These are phyloP conservation scores for Pipistrellus pygmaeus DNA, from an alignment of 2,797 vertebrate species.

Conservation along the genomic window DNA sequence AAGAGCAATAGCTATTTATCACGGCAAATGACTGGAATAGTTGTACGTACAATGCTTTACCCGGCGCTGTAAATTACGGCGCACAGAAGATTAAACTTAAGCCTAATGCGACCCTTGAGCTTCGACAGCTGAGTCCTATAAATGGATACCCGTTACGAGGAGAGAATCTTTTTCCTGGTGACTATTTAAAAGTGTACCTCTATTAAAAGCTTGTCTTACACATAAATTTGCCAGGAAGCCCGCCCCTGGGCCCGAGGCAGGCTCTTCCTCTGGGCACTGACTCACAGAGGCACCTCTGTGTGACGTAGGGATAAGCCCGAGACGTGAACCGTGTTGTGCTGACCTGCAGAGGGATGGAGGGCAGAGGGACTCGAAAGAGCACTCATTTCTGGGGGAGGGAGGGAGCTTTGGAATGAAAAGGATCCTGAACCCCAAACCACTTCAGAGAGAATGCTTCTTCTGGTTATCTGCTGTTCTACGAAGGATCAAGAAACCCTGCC, in stretches of 20 bases:
- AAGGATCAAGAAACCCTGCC: neutral
- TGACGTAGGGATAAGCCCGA: neutral
- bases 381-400: neutral
- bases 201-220: slow-evolving; percentile 85
- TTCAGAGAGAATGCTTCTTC: neutral
- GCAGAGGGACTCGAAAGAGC: neutral
- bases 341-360: neutral
- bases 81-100: slow-evolving; percentile 87
- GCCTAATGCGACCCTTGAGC: slow-evolving; percentile 85
- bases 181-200: slow-evolving; percentile 86
- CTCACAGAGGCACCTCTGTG: neutral
- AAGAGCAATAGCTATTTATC: slow-evolving; percentile 74
- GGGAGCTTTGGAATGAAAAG: neutral
- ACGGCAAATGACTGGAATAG: slow-evolving; percentile 76
- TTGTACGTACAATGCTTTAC: slow-evolving; percentile 69
- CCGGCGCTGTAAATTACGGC: slow-evolving; percentile 83
- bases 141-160: slow-evolving; percentile 84
- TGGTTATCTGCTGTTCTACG: neutral
- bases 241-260: neutral
- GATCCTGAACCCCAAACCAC: neutral
- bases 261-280: slow-evolving; percentile 29
- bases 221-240: slow-evolving; percentile 80
- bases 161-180: slow-evolving; percentile 82
- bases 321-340: neutral
- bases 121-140: slow-evolving; percentile 88